Evolutionary conservation across 2,113 vertebrate species (phyloP).

Genomic region (Brachypodius melanocephalos): DNA sequence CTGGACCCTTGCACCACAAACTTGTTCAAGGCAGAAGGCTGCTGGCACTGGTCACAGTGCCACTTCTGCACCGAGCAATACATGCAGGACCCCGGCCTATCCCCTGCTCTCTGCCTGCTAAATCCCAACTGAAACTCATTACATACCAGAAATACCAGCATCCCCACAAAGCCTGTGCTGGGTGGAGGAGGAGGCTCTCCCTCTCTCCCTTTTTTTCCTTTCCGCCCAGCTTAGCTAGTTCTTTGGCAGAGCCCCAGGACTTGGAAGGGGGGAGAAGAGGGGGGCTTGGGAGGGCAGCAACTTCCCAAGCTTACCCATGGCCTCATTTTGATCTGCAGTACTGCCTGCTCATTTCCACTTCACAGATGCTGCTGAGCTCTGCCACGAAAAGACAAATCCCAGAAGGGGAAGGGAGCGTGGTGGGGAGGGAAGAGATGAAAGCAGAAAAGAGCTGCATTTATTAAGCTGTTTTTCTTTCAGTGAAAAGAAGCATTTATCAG

Average conservation of each 20-base stretch:
- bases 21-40: background rate
- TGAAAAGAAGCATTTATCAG: conserved; percentile 79
- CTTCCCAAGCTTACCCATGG: conserved; percentile 77
- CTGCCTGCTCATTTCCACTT: conserved; percentile 80
- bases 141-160: conserved; percentile 57
- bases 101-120: conserved; percentile 33
- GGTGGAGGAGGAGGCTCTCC: background rate
- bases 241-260: conserved; percentile 84
- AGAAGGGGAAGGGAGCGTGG: conserved; percentile 51
- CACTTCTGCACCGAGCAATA: conserved; percentile 3
- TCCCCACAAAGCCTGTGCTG: conserved; percentile 57
- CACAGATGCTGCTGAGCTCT: conserved; percentile 73
- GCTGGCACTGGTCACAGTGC: conserved; percentile 7
- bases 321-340: conserved; percentile 81
- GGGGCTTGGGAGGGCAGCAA: conserved; percentile 52
- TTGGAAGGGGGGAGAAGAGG: conserved; percentile 19
- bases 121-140: conserved; percentile 40
- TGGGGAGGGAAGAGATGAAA: conserved; percentile 67
- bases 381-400: conserved; percentile 72
- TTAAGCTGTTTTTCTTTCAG: conserved; percentile 80
- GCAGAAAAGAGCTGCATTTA: conserved; percentile 68
- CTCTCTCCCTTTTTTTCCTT: conserved; percentile 44
- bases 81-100: conserved; percentile 17
- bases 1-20: background rate
- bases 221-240: conserved; percentile 49